phyloP scores from a whole-genome alignment of 2,797 vertebrate species.

The Artibeus lituratus region DNA sequence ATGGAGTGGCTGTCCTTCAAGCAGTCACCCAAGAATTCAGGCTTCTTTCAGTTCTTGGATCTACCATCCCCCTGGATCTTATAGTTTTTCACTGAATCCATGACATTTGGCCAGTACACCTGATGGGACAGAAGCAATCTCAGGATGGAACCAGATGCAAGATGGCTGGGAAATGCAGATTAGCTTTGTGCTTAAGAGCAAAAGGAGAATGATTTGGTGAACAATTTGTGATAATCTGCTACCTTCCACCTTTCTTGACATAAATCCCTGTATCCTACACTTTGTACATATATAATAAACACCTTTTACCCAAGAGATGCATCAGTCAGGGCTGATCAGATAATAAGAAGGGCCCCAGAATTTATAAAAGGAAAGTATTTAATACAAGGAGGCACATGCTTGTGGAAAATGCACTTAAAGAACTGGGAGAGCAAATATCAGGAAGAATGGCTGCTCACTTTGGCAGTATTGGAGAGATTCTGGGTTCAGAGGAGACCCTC shows the following conservation, averaged over 20 bases:
- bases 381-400: background rate
- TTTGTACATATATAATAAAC: background rate
- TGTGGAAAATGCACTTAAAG: background rate
- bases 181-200: background rate
- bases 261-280: background rate
- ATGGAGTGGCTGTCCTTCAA: background rate
- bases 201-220: background rate
- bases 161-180: background rate
- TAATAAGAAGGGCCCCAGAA: background rate
- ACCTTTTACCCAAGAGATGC: background rate
- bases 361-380: background rate
- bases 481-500: background rate
- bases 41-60: fast-evolving
- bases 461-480: background rate
- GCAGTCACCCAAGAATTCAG: background rate
- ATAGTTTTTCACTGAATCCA: background rate
- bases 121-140: background rate
- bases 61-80: fast-evolving
- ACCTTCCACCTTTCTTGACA: background rate
- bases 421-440: background rate
- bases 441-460: background rate
- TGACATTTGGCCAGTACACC: background rate
- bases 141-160: background rate
- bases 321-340: background rate
- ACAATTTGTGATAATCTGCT: background rate